Evolutionary conservation across 2,113 vertebrate genomes (phyloP), one percentile per base, ranked within the genome.

Genomic region (Sisor rabdophorus): DNA sequence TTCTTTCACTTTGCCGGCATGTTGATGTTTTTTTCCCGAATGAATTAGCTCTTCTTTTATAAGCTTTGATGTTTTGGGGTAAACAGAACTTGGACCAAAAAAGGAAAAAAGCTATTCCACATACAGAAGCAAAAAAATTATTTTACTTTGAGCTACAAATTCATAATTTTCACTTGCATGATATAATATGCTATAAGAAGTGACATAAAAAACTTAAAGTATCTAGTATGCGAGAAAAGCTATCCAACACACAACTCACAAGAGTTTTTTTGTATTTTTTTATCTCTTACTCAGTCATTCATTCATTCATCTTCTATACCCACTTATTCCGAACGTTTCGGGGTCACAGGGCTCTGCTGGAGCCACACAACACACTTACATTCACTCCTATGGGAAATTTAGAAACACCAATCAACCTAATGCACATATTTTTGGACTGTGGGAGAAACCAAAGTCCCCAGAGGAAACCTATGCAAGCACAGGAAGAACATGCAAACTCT

Each of bases 11-110:
- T 74, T 48, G 26, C 28, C 68, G 56, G 55, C 55, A 56, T 78
- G 53, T 80, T 78, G 71, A 72, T 70, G 30, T 68, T 59, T 71
- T 60, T 48, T 72, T 53, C 26, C 55, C 17, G 20, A 36, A 76
- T 67, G 61, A 78, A 78, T 83, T 80, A 76, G 15, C 76, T 72
- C 76, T 53, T 67, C 44, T 79, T 70, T 80, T 79, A 59, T 58
- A 19, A 58, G 26, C 69, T 81, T 83, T 79, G 56, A 76, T 83
- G 61, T 64, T 73, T 5, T 63, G 47, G 24, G 47, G 22, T 63
- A 55, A 78, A 80, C 71, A 83, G n/a, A 71, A 64, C 63, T 80
- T 54, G 19, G 40, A 56, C 61, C 55, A 75, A 79, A 61, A 71
- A 24, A 30, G n/a, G 61, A n/a, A 69, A 77, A 77, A 83, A 77